These are phyloP conservation scores for Epizoanthus illoricatus DNA, from an alignment of 92 coral and sea anemone species.

Conservation along the genomic window DNA sequence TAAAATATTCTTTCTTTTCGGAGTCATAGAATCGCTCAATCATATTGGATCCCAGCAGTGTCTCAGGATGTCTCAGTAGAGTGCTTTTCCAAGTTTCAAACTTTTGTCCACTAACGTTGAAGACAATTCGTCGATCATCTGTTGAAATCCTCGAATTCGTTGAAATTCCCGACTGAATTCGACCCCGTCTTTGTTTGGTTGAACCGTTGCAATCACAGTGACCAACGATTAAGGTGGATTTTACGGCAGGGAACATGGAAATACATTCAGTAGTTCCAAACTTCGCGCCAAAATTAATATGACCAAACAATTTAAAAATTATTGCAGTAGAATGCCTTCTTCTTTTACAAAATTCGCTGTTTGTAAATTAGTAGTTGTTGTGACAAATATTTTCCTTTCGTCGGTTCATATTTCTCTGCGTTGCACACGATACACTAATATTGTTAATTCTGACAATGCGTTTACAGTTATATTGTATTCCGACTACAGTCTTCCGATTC, in stretches of 20 bases:
- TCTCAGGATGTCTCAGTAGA: conserved; percentile 74
- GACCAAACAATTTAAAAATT: not conserved
- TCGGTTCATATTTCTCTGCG: too few species aligned
- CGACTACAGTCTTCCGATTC: too few species aligned
- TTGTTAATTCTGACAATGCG: too few species aligned
- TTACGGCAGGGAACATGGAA: conserved; percentile 27
- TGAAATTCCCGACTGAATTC: not conserved
- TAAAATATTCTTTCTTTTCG: conserved; percentile 79
- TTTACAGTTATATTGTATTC: too few species aligned
- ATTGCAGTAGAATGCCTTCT: too few species aligned
- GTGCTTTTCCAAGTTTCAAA: conserved; percentile 94
- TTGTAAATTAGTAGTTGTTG: too few species aligned
- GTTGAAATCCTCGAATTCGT: conserved; percentile 34
- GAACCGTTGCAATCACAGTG: not conserved
- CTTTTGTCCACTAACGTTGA: conserved; percentile 92
- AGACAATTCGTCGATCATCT: conserved; percentile 60
- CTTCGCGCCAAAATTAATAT: not conserved
- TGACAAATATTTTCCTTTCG: too few species aligned
- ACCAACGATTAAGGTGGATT: not conserved
- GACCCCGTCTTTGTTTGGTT: not conserved
- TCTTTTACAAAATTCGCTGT: too few species aligned
- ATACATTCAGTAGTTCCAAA: conserved; percentile 1
- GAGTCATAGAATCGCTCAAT: conserved; percentile 80
- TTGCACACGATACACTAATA: too few species aligned
- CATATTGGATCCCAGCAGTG: conserved; percentile 83